Conservation (phyloP, 2,888 invertebrate genomes). For the Unio delphinus region DNA sequence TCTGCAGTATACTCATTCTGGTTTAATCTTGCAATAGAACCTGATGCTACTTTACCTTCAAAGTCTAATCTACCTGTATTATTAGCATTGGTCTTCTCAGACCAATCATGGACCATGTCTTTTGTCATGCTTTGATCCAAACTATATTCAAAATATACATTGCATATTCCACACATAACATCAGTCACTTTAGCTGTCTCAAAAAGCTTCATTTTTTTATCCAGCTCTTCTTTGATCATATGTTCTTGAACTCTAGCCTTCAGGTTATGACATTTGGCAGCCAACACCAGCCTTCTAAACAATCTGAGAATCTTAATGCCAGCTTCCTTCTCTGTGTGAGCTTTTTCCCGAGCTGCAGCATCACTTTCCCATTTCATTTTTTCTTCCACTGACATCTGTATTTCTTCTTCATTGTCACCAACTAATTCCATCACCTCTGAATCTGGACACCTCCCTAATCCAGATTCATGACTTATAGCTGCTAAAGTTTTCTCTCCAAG, state of each 20-base stretch:
- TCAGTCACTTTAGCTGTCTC: conserved; percentile 24
- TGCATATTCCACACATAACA: conserved; percentile 40
- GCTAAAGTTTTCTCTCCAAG: not conserved
- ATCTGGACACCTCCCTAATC: too few species aligned
- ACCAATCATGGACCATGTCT: not conserved
- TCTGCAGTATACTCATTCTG: too few species aligned
- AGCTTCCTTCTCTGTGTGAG: too few species aligned
- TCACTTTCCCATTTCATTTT: not conserved
- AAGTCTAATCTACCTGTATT: too few species aligned
- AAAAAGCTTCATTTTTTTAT: conserved; percentile 23
- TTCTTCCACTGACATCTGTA: not conserved
- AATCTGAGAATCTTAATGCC: not conserved
- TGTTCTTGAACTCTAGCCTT: conserved; percentile 16
- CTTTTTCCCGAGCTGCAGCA: not conserved
- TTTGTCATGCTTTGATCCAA: conserved; percentile 3
- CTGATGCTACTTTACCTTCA: too few species aligned
- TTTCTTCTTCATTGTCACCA: not conserved
- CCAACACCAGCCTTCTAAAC: not conserved
- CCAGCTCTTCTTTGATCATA: conserved; percentile 26
- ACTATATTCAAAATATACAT: conserved; percentile 19
- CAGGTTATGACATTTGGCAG: conserved; percentile 5
- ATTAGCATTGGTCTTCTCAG: not conserved
- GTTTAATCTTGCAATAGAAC: too few species aligned
- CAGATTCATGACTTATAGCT: not conserved
- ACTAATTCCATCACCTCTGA: too few species aligned